phyloP scores from a whole-genome alignment of 2,797 vertebrate species.

The Micropoecilia bifurca region DNA sequence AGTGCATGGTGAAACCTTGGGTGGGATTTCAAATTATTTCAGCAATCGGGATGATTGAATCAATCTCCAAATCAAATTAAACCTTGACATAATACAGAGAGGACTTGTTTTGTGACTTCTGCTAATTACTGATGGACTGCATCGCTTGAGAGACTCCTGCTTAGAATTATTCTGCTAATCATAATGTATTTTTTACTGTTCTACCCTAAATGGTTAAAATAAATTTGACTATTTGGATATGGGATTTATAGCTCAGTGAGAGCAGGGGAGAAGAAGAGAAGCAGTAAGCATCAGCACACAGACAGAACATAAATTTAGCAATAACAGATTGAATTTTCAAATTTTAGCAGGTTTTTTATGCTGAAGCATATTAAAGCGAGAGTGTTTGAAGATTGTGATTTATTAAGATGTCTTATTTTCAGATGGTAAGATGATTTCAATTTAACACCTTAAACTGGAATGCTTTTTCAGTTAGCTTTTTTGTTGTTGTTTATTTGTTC shows the following conservation, averaged over 20 bases:
- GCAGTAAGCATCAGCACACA: slow-evolving; percentile 16
- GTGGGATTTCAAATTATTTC: slow-evolving; percentile 9
- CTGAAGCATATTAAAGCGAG: slow-evolving; percentile 21
- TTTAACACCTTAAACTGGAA: not conserved
- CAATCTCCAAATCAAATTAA: slow-evolving; percentile 38
- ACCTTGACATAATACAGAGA: slow-evolving; percentile 23
- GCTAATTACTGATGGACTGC: slow-evolving; percentile 17
- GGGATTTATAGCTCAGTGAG: slow-evolving; percentile 14
- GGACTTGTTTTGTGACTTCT: slow-evolving; percentile 6
- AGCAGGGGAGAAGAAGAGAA: slow-evolving; percentile 18
- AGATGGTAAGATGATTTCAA: slow-evolving; percentile 25
- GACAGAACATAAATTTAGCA: slow-evolving; percentile 30
- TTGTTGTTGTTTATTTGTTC: not conserved
- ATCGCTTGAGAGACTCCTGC: slow-evolving; percentile 28
- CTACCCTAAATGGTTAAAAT: slow-evolving; percentile 41
- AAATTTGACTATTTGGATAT: slow-evolving; percentile 25
- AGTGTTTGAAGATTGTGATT: slow-evolving; percentile 23
- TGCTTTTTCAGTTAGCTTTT: slow-evolving; percentile 1
- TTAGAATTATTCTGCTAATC: slow-evolving; percentile 28
- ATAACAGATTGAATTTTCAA: slow-evolving; percentile 22
- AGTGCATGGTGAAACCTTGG: not conserved
- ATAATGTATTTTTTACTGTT: slow-evolving; percentile 33
- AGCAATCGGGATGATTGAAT: slow-evolving; percentile 22
- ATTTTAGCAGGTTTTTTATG: slow-evolving; percentile 34
- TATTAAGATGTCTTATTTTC: slow-evolving; percentile 32